phyloP scores from a whole-genome alignment of 2,797 vertebrate species.

The Siniperca obscura region DNA sequence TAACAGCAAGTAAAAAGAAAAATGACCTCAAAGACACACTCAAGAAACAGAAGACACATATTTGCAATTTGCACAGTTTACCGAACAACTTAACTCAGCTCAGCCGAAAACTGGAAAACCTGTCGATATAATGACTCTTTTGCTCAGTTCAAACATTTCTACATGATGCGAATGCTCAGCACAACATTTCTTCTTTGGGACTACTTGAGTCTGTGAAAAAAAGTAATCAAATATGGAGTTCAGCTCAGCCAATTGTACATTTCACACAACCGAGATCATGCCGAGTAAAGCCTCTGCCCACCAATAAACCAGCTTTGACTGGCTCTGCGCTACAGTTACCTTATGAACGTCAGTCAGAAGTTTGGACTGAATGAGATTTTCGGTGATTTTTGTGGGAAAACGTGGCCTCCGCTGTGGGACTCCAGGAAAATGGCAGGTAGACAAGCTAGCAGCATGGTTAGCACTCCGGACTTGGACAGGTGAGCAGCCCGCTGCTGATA shows the following conservation, averaged over 20 bases:
- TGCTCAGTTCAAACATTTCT: neutral
- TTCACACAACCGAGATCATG: no score
- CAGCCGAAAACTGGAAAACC: neutral
- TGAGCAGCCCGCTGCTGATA: rapidly evolving
- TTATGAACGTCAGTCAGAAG: neutral
- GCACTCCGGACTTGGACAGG: neutral
- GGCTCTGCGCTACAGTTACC: neutral
- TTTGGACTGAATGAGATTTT: neutral
- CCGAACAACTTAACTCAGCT: neutral
- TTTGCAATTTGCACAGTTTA: neutral
- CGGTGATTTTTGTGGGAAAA: no score
- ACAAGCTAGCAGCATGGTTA: neutral
- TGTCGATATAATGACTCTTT: neutral
- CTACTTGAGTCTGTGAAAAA: neutral
- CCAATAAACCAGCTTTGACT: neutral
- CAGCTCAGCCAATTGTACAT: neutral
- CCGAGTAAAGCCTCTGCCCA: neutral
- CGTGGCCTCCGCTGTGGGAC: neutral
- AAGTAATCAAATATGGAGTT: neutral
- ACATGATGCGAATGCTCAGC: neutral
- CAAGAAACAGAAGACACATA: neutral
- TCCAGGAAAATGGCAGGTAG: neutral
- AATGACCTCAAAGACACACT: neutral
- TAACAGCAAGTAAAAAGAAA: neutral
- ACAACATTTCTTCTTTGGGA: no score